phyloP scores from a whole-genome alignment of 2,888 invertebrate genomes.

The Adineta ricciae region DNA sequence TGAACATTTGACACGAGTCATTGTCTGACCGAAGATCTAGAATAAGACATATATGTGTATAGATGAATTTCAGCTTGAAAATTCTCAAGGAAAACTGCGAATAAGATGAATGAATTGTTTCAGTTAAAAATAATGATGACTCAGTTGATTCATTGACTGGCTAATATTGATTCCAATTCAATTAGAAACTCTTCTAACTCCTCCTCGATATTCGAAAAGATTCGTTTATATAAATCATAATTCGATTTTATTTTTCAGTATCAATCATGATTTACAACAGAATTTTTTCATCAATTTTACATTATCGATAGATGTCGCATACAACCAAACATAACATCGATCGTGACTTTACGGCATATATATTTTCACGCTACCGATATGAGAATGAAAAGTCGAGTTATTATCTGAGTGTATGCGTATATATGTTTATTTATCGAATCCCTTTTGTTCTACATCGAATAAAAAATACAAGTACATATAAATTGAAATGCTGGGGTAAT shows the following conservation, averaged over 20 bases:
- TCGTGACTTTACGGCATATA: no score
- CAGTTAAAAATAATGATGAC: neutral
- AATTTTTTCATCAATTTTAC: neutral
- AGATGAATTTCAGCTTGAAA: neutral
- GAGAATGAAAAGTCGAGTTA: no score
- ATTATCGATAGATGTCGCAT: neutral
- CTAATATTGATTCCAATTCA: neutral
- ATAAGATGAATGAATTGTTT: neutral
- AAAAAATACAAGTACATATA: neutral
- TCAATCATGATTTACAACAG: neutral
- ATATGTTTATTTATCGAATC: neutral
- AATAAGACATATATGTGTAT: neutral
- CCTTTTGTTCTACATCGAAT: neutral
- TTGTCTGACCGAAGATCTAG: slow-evolving; percentile 4
- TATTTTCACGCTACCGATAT: no score
- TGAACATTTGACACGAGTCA: slow-evolving; percentile 9
- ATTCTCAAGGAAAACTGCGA: neutral
- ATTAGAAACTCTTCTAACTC: neutral
- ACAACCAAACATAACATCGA: no score
- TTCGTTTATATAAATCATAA: neutral
- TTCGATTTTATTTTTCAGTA: neutral
- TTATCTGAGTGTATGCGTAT: neutral
- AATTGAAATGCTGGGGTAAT: neutral
- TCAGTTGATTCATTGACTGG: neutral
- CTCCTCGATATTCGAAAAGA: neutral